Evolutionary conservation across 1,140 invertebrate species (phyloP).

Genomic region (Heliconius nattereri): DNA sequence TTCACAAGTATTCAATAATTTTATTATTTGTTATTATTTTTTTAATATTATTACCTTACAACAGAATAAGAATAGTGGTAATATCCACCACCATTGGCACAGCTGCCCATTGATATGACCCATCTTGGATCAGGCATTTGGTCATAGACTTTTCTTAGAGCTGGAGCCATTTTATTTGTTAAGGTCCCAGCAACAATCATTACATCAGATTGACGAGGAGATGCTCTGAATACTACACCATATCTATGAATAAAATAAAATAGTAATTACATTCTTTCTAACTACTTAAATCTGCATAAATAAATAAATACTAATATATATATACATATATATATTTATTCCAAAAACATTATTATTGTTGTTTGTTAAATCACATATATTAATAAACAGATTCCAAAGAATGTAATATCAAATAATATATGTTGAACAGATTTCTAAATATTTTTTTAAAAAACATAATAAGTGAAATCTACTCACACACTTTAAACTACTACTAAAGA

Average conservation of each 20-base stretch:
- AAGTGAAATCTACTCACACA: too few relatives aligned
- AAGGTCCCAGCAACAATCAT: constrained; percentile 99
- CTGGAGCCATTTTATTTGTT: constrained; percentile 99
- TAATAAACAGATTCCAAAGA: too few relatives aligned
- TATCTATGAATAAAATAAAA: constrained; percentile 80
- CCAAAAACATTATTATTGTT: too few relatives aligned
- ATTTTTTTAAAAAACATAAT: too few relatives aligned
- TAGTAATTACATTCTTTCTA: neutral
- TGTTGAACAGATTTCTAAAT: too few relatives aligned
- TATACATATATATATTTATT: too few relatives aligned
- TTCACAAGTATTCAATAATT: too few relatives aligned
- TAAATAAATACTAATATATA: too few relatives aligned
- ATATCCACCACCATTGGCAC: constrained; percentile 99
- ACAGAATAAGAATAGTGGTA: constrained; percentile 99
- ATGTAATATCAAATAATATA: too few relatives aligned
- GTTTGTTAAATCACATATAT: too few relatives aligned
- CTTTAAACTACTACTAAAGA: neutral
- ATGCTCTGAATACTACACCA: constrained; percentile 97
- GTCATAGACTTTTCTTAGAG: constrained; percentile 95
- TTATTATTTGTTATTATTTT: neutral
- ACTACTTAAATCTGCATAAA: too few relatives aligned
- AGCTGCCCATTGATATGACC: constrained; percentile 99
- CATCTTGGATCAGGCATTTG: constrained; percentile 97
- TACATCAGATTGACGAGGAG: constrained; percentile 96
- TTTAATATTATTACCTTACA: constrained; percentile 83